phyloP scores from a whole-genome alignment of 2,113 vertebrate species.

The Solea senegalensis region DNA sequence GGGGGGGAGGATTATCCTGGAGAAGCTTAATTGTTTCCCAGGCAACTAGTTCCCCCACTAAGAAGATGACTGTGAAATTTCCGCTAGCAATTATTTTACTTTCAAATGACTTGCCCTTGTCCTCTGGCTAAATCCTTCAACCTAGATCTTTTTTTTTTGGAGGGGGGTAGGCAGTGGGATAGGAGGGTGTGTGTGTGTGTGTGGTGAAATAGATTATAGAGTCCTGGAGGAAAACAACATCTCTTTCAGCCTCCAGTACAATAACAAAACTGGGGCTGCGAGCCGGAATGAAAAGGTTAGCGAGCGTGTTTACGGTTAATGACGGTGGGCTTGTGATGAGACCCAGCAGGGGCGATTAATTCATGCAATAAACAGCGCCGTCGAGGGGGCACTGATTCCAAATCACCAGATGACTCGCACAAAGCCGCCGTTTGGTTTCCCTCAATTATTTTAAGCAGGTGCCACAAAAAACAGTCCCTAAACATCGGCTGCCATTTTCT shows the following conservation, averaged over 20 bases:
- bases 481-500: slow-evolving; percentile 44
- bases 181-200: not conserved
- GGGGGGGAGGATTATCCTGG: slow-evolving; percentile 61
- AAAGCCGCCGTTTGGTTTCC: slow-evolving; percentile 29
- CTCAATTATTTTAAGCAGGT: slow-evolving; percentile 70
- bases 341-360: slow-evolving; percentile 69
- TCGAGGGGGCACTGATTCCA: slow-evolving; percentile 58
- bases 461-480: slow-evolving; percentile 11
- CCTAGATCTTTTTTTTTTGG: slow-evolving; percentile 56
- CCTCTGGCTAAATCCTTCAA: slow-evolving; percentile 70
- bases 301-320: slow-evolving; percentile 62
- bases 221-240: slow-evolving; percentile 69
- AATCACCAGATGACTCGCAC: slow-evolving; percentile 61
- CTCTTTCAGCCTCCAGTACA: slow-evolving; percentile 55
- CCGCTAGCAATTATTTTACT: slow-evolving; percentile 74
- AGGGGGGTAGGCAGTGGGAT: not conserved
- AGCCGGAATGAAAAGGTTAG: slow-evolving; percentile 71
- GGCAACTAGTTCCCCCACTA: slow-evolving; percentile 66
- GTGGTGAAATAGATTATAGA: slow-evolving; percentile 67
- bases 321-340: slow-evolving; percentile 58
- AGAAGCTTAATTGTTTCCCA: slow-evolving; percentile 77
- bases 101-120: slow-evolving; percentile 73
- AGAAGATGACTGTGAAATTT: slow-evolving; percentile 73
- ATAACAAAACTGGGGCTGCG: slow-evolving; percentile 59
- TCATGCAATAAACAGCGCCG: slow-evolving; percentile 63